These are phyloP conservation scores for Onychorhynchus coronatus DNA, from an alignment of 2,113 vertebrate genomes.

Conservation along the genomic window DNA sequence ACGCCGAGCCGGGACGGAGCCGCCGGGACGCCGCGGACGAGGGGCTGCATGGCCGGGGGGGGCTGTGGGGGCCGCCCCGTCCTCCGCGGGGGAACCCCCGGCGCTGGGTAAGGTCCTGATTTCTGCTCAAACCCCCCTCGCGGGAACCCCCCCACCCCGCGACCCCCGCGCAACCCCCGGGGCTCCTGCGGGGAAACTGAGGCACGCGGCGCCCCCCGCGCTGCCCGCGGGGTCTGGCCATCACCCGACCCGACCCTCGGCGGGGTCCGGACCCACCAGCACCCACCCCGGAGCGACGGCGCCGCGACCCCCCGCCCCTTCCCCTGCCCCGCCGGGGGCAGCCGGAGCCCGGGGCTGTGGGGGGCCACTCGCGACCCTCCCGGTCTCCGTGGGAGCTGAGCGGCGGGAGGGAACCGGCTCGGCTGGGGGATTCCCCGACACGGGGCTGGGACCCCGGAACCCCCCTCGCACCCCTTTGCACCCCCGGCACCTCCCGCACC, in stretches of 20 bases:
- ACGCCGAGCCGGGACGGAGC: background rate
- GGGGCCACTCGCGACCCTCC: background rate
- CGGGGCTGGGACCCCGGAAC: background rate
- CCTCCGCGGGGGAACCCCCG: background rate
- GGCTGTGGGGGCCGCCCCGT: background rate
- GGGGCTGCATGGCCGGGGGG: background rate
- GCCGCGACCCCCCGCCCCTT: background rate
- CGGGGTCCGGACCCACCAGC: background rate
- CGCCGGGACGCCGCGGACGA: background rate
- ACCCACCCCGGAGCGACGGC: background rate
- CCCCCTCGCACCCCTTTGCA: too few species aligned
- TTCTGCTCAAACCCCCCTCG: background rate
- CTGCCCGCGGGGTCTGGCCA: background rate
- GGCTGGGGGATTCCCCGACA: background rate
- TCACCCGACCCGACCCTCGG: background rate
- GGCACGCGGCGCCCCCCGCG: background rate
- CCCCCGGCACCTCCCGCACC: background rate
- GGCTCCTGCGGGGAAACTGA: background rate
- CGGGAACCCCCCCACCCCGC: too few species aligned
- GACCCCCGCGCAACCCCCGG: rapidly evolving
- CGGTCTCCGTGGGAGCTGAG: background rate
- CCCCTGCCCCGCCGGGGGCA: too few species aligned
- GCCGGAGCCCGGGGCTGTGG: background rate
- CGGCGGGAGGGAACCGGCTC: background rate
- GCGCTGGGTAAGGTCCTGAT: background rate